A percentile compares a stretch with the other conserved stretches of the same genome.
Conservation (phyloP, 1,140 invertebrate species). For the Zaprionus lachaisei region DNA sequence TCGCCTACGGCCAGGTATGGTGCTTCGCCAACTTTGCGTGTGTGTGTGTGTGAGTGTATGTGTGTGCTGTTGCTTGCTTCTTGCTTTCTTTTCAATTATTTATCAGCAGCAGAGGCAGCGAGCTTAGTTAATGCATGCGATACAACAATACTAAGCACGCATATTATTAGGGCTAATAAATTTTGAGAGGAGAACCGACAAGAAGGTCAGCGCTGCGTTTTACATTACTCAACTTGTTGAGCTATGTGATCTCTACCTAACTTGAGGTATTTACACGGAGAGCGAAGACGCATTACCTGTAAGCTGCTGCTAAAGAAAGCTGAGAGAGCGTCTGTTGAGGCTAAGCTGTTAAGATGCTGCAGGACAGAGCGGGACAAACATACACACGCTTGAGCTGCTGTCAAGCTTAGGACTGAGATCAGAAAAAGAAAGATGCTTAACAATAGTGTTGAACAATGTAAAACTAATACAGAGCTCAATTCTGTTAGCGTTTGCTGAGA, state of each 20-base stretch:
- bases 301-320: neutral
- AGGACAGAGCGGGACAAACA: neutral
- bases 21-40: constrained; percentile 1
- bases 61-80: constrained; percentile 6
- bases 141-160: constrained; percentile 42
- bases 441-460: no score
- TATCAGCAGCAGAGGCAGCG: constrained; percentile 38
- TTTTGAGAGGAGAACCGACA: constrained; percentile 3
- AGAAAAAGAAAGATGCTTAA: neutral
- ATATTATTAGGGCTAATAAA: constrained; percentile 40
- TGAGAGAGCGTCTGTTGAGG: neutral
- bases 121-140: constrained; percentile 38
- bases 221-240: neutral
- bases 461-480: no score
- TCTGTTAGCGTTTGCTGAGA: no score
- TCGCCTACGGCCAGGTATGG: constrained; percentile 23
- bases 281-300: neutral
- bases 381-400: neutral
- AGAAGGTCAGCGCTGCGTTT: neutral
- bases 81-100: constrained; percentile 57
- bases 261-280: neutral
- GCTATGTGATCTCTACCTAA: neutral
- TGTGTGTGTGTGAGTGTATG: neutral
- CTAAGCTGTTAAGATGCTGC: neutral
- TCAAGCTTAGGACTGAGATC: neutral